These are phyloP conservation scores for Hylyphantes graminicola DNA, from an alignment of 1,140 invertebrate genomes.

Conservation along the genomic window DNA sequence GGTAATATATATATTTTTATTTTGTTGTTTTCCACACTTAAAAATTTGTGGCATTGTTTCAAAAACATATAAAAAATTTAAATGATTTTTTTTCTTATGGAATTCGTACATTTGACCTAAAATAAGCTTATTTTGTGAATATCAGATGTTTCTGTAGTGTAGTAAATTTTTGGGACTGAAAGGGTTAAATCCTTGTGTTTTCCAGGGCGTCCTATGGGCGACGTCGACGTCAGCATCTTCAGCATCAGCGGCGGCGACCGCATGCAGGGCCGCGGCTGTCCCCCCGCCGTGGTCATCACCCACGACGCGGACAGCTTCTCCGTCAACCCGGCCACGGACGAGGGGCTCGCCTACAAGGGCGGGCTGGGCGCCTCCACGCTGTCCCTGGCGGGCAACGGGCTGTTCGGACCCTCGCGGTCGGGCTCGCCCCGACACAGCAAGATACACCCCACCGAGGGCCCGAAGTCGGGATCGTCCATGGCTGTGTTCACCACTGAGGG, in stretches of 20 bases:
- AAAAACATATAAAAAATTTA: too few species aligned
- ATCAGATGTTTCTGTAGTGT: too few species aligned
- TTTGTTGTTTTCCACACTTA: too few species aligned
- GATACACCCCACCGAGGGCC: constrained; percentile 43
- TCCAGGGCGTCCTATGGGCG: constrained; percentile 29
- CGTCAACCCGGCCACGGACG: constrained; percentile 43
- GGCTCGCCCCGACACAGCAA: constrained; percentile 49
- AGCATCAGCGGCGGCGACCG: constrained; percentile 31
- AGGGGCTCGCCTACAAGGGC: constrained; percentile 43
- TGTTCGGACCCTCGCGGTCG: constrained; percentile 22
- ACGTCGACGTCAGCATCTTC: constrained; percentile 38
- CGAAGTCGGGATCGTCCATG: constrained; percentile 40
- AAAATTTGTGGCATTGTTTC: too few species aligned
- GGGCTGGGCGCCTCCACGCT: constrained; percentile 39
- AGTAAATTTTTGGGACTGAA: too few species aligned
- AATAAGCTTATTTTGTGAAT: too few species aligned
- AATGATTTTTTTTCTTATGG: too few species aligned
- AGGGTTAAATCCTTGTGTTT: neutral
- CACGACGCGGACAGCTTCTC: constrained; percentile 42
- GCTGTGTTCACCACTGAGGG: constrained; percentile 43
- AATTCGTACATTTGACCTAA: too few species aligned
- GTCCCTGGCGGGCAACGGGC: constrained; percentile 39
- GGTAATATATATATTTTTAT: too few species aligned
- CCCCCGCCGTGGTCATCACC: constrained; percentile 51
- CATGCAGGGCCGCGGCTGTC: constrained; percentile 14